phyloP scores from a whole-genome alignment of 92 coral and sea anemone genomes.

The Virgularia gustaviana region DNA sequence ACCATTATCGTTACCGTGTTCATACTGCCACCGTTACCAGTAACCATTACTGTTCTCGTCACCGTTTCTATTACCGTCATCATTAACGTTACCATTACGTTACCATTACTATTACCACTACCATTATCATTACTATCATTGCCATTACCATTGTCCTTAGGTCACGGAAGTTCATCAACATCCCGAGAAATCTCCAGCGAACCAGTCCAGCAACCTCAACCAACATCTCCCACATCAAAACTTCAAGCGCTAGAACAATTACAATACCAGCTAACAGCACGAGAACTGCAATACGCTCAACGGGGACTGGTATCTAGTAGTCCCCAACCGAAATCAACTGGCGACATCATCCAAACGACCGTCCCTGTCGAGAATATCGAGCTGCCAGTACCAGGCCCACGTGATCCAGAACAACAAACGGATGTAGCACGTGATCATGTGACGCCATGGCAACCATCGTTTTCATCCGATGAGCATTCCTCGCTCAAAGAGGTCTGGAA shows the following conservation, averaged over 20 bases:
- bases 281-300: constrained; percentile 88
- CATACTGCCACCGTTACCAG: too few relatives aligned
- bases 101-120: too few relatives aligned
- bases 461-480: constrained; percentile 91
- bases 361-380: constrained; percentile 62
- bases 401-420: background rate
- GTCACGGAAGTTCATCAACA: too few relatives aligned
- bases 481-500: constrained; percentile 96
- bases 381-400: constrained; percentile 31
- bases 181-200: too few relatives aligned
- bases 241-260: constrained; percentile 82
- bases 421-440: background rate
- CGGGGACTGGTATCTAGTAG: constrained; percentile 64
- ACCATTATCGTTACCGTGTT: too few relatives aligned
- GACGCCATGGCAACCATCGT: constrained; percentile 48
- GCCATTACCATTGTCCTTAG: too few relatives aligned
- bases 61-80: too few relatives aligned
- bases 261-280: constrained; percentile 86
- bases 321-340: constrained; percentile 71
- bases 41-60: too few relatives aligned
- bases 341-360: constrained; percentile 60
- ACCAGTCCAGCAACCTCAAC: background rate
- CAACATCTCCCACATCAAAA: background rate
- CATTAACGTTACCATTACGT: too few relatives aligned
- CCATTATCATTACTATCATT: too few relatives aligned